Base-by-base conservation (phyloP, 1,140 invertebrate species). In the Bombus pascuorum region DNA sequence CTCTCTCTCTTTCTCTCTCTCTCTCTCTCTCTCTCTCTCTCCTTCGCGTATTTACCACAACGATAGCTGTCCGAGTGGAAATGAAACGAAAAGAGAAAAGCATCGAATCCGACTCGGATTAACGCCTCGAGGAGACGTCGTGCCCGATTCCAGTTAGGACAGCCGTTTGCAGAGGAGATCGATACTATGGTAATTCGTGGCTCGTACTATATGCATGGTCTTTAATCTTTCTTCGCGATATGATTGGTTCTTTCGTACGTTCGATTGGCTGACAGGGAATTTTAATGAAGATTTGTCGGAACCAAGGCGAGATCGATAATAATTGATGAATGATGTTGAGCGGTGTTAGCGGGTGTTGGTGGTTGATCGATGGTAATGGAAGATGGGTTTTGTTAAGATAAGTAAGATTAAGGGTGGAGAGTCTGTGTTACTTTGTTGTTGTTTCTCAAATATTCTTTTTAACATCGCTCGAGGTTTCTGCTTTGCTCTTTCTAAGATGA, bases 101-200 rank as follows among this genome's bases (percentile, higher is more conserved):
- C 10, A n/a, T 9, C 1, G 47, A 28, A 18, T 37, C 39, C 0
- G 8, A n/a, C 32, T 53, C 18, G 28, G 57, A 47, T 65, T 8
- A n/a, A 70, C 47, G 76, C 32, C 37, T 57, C 44, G 81, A 68
- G 47, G 44, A 39, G n/a, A 47, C 39, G 18, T 28, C 42, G 57
- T 77, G 32, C 76, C 15, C 44, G 37, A 53, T 82, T 86, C 71
- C 83, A 75, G 42, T 57, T 62, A 66, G 28, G 68, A 72, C 44
- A n/a, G 25, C 59, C 37, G 32, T 75, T 62, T 59, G 28, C 18
- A 59, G 25, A 53, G 32, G 22, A 34, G 22, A 53, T 53, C n/a
- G 32, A 42, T 39, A 70, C 77, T 85, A 81, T 72, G 74, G 37
- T 88, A 86, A 89, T 88, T 68, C 25, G 12, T 65, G 59, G 28